These are phyloP conservation scores for Ceyx erithaca DNA, from an alignment of 2,797 vertebrate species.

Conservation along the genomic window DNA sequence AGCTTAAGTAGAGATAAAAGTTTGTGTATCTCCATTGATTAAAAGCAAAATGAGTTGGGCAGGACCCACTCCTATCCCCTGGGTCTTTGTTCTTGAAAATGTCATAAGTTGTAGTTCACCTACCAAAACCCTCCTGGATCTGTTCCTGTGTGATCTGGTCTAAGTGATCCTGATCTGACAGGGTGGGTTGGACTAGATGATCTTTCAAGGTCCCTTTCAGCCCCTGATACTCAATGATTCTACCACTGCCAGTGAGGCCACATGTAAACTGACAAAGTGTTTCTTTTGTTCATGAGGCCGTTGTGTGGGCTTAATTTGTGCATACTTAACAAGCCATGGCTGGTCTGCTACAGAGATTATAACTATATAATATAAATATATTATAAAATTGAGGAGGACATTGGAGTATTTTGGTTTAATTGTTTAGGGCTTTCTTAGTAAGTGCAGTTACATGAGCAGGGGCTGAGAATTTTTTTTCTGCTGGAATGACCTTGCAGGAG, in stretches of 20 bases:
- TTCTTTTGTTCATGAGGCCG: background rate
- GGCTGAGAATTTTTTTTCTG: background rate
- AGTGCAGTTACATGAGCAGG: background rate
- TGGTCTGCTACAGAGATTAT: background rate
- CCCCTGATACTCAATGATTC: too few relatives aligned
- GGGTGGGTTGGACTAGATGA: too few relatives aligned
- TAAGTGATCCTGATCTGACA: too few relatives aligned
- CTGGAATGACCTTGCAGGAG: background rate
- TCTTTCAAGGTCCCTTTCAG: too few relatives aligned
- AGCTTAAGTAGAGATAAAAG: background rate
- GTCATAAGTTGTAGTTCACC: background rate
- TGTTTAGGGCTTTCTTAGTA: background rate
- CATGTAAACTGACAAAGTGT: fast-evolving
- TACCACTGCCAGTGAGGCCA: background rate
- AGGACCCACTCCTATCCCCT: background rate
- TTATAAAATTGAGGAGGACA: background rate
- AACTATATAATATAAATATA: background rate
- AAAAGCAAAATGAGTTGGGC: background rate
- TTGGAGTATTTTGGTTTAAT: fast-evolving
- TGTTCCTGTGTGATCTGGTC: too few relatives aligned
- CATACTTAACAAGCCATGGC: background rate
- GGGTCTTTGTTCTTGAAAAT: background rate
- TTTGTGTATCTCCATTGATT: background rate
- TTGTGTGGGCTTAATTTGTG: background rate
- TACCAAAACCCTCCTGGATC: too few relatives aligned